Evolutionary conservation across 30 jellyfish, hydroid and myxozoan genomes (phyloP).

Genomic region (Aurelia sp.): DNA sequence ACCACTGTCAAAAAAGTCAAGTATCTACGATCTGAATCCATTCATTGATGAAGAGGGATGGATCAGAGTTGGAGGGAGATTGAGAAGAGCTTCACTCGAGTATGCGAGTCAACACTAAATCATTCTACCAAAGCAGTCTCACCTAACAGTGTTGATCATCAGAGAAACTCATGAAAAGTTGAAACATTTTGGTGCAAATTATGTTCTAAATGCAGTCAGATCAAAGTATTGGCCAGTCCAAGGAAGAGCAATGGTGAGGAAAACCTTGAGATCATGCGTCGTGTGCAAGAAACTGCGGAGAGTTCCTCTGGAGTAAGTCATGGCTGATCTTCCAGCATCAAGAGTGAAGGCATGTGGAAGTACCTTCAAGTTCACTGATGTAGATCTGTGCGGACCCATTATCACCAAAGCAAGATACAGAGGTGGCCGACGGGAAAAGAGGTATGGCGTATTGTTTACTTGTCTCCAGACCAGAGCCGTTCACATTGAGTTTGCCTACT

Average conservation of each 20-base stretch:
- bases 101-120: constrained; percentile 32
- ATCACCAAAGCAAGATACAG: constrained; percentile 24
- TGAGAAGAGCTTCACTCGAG: constrained; percentile 35
- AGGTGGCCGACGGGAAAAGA: constrained; percentile 40
- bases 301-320: neutral
- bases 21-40: constrained; percentile 34
- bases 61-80: constrained; percentile 68
- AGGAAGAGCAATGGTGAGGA: constrained; percentile 36
- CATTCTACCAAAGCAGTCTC: constrained; percentile 38
- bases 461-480: constrained; percentile 53
- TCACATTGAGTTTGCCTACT: constrained; percentile 33
- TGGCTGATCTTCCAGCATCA: constrained; percentile 38
- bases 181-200: constrained; percentile 43
- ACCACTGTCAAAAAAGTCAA: constrained; percentile 28
- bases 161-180: constrained; percentile 18
- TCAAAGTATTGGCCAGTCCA: constrained; percentile 35
- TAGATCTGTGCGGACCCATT: constrained; percentile 40
- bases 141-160: constrained; percentile 33
- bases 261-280: constrained; percentile 23
- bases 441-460: constrained; percentile 39
- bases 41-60: constrained; percentile 43
- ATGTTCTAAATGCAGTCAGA: constrained; percentile 42
- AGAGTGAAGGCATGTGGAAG: constrained; percentile 28
- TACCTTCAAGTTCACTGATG: constrained; percentile 47
- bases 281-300: constrained; percentile 38